Base-by-base conservation (phyloP, 2,888 invertebrate genomes). In the Conistra vaccinii region DNA sequence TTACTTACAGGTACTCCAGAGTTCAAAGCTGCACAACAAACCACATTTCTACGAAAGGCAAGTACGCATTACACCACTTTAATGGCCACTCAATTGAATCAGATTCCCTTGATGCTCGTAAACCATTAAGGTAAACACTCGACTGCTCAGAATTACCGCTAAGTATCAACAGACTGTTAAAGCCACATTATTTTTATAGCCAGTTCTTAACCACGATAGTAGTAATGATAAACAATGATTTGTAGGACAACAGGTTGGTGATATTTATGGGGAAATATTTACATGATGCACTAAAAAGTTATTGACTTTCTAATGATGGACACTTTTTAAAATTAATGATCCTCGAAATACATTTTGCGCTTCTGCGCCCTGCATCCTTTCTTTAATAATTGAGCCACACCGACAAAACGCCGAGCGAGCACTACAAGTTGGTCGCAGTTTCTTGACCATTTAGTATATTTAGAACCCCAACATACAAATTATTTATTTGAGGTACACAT, bases 91-190 rank as follows among this genome's bases (percentile, higher is more conserved):
- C 65, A 80, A 80, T 82, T 58, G 32, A 81, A 84, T 80, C 69
- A 66, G 69, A 81, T 76, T 84, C 81, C 68, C 81, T 73, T 84
- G 53, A 81, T 84, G 81, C 81, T 61, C 81, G 81, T 83, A 81
- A 83, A 83, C 72, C 81, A 81, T 83, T 84, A 69, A 73, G 66
- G 58, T 81, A 81, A 83, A 84, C 84, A 83, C 81, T 80, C 45
- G 67, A 63, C 35, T 81, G 83, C 53, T 72, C 65, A 51, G 76
- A 76, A 67, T 84, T 69, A 80, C 82, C 76, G 72, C 81, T 83
- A 75, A 84, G 85, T 76, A 84, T 67, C 80, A 83, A 83, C 81
- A 81, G 69, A 67, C 55, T 61, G 81, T 82, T 83, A 83, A 76
- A 76, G 51, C 69, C 66, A 84, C 81, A 67, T 83, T 76, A 80